These are phyloP conservation scores for Egretta garzetta DNA, from an alignment of 2,113 vertebrate genomes.

Conservation along the genomic window DNA sequence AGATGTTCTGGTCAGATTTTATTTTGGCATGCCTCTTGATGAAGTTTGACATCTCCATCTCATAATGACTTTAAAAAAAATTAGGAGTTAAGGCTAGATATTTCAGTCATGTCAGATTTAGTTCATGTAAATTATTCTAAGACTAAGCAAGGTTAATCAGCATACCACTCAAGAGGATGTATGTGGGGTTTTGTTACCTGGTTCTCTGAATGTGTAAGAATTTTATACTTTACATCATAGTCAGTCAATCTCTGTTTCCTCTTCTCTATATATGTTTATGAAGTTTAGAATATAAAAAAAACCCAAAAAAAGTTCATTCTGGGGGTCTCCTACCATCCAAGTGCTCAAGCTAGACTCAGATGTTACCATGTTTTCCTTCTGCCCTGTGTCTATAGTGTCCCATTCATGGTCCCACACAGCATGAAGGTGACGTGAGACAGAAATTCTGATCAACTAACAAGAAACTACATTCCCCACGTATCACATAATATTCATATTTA, in stretches of 20 bases:
- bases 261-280: neutral
- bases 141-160: neutral
- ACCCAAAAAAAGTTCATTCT: no score
- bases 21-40: neutral
- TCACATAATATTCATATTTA: neutral
- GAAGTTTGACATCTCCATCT: neutral
- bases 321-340: neutral
- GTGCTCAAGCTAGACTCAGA: neutral
- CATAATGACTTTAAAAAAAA: neutral
- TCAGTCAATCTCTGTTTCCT: neutral
- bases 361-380: neutral
- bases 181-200: neutral
- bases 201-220: neutral
- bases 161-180: neutral
- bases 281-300: neutral
- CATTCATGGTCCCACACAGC: no score
- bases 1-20: neutral
- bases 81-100: neutral
- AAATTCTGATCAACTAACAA: neutral
- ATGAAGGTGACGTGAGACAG: neutral
- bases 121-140: neutral
- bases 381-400: neutral
- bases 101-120: neutral
- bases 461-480: neutral
- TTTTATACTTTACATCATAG: neutral